Base-by-base conservation (phyloP, 2,797 vertebrate genomes). In the Tamandua tetradactyla region DNA sequence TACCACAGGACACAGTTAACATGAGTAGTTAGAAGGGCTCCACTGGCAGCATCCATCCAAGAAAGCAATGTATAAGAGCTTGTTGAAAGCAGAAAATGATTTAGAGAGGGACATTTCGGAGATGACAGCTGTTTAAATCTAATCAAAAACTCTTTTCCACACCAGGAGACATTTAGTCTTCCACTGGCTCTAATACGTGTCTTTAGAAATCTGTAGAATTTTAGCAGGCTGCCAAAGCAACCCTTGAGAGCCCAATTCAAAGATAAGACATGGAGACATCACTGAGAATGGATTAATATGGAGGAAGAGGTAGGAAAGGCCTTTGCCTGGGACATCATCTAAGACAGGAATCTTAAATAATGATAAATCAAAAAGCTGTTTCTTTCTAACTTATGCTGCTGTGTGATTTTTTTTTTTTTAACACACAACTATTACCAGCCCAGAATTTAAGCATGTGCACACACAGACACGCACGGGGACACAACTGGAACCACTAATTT, bases 81-180 rank as follows among this genome's bases (percentile, higher is more conserved):
- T 89, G 81, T 93, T 97, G 95, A 94, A 94, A 98, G 90, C 81
- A 87, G 79, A 97, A 96, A 97, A 93, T 97, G 96, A 96, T 96
- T 97, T 94, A 94, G 94, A 96, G 94, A 96, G 81, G 66, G 88
- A 98, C 96, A 97, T 97, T 98, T 98, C 91, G 94, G 96, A 97
- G 96, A 96, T 97, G 97, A 95, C 96, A 97, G 94, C 95, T 97
- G 95, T 96, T 98, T 96, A 95, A 97, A 95, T 96, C 87, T 97
- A 96, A 97, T 97, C 30, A 97, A 97, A 97, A 96, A 25, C 57
- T 89, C 64, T 95, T 96, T 96, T 95, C 95, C 96, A 84, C 91
- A 97, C 76, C 82, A 93, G 93, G 61, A 96, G 93, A 95, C 93
- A 95, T 97, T 97, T 94, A 96, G 90, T 97, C 85, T 96, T 97